Base-by-base conservation (phyloP, 1,140 invertebrate species). In the Ceratosolen fusciceps region DNA sequence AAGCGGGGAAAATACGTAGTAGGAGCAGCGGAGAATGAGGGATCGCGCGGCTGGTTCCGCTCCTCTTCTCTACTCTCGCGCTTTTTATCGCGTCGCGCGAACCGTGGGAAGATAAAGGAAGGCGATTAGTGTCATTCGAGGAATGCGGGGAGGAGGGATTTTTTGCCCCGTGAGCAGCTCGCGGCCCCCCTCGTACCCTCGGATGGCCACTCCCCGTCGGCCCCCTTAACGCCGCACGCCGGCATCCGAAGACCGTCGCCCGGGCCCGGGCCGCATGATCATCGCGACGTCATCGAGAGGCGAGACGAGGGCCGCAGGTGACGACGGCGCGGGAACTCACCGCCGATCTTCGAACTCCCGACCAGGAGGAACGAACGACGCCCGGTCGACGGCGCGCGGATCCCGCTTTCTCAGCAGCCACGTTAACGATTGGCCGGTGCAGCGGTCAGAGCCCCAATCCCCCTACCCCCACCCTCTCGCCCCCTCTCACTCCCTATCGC, bases 61-160 rank as follows among this genome's bases (percentile, higher is more conserved):
- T 62, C n/a, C n/a, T n/a, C n/a, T n/a, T n/a, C 72, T 26, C 65
- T 43, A 9, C 82, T 83, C 79, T 76, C 56, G 49, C 67, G 83
- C 74, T 87, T 87, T 85, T 85, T 86, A 85, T 85, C 84, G 76
- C 71, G 78, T 84, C 81, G 81, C 84, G 31, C 58, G 84, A 85
- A 89, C 88, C 88, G 88, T 90, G 88, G 88, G 88, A 90, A 90
- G 88, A 88, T 88, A 90, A 88, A 89, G 87, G 87, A 87, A 89
- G 88, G 87, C 88, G 88, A 89, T 90, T 89, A 90, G 88, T 88
- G 88, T 90, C 88, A 89, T 90, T 88, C 83, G 87, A 85, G 86
- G 88, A 89, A 90, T 88, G 87, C 85, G 84, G 71, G 73, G 84
- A 85, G 82, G 60, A 85, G 82, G 60, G 79, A 83, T 83, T 88